phyloP scores from a whole-genome alignment of 2,888 invertebrate genomes.

The Drosophila conformis region DNA sequence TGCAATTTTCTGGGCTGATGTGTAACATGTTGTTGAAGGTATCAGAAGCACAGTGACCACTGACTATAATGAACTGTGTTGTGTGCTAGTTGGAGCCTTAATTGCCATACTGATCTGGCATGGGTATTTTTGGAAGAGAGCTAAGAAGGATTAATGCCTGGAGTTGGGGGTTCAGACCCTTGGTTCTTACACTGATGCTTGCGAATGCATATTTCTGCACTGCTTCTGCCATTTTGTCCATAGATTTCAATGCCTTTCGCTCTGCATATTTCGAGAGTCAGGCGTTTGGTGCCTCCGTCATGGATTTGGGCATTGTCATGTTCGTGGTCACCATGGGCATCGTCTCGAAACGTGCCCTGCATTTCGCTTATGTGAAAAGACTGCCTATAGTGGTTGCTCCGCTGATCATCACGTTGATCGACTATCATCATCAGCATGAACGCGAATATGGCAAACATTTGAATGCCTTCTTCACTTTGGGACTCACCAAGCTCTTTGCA shows the following conservation, averaged over 20 bases:
- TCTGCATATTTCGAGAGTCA: slow-evolving; percentile 94
- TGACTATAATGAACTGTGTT: slow-evolving; percentile 64
- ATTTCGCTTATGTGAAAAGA: too few species aligned
- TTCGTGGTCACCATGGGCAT: too few species aligned
- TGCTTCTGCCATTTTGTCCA: slow-evolving; percentile 94
- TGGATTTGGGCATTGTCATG: too few species aligned
- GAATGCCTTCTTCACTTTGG: too few species aligned
- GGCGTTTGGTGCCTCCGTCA: too few species aligned
- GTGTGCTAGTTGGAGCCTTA: background rate
- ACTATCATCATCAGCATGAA: too few species aligned
- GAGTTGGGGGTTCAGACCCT: slow-evolving; percentile 72
- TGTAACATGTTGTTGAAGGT: background rate
- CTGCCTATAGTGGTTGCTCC: too few species aligned
- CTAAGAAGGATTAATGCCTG: slow-evolving; percentile 6
- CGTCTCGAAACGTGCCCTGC: too few species aligned
- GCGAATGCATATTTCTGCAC: slow-evolving; percentile 91
- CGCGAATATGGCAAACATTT: too few species aligned
- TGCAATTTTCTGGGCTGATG: background rate
- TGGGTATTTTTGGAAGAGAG: slow-evolving; percentile 40
- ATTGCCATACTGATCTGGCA: slow-evolving; percentile 27
- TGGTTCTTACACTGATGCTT: slow-evolving; percentile 89
- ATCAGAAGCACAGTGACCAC: slow-evolving; percentile 85
- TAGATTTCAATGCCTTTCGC: slow-evolving; percentile 96
- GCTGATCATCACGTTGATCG: too few species aligned
- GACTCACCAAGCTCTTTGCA: too few species aligned